phyloP scores from a whole-genome alignment of 2,888 invertebrate species.

The Amblyjoppa proteus region DNA sequence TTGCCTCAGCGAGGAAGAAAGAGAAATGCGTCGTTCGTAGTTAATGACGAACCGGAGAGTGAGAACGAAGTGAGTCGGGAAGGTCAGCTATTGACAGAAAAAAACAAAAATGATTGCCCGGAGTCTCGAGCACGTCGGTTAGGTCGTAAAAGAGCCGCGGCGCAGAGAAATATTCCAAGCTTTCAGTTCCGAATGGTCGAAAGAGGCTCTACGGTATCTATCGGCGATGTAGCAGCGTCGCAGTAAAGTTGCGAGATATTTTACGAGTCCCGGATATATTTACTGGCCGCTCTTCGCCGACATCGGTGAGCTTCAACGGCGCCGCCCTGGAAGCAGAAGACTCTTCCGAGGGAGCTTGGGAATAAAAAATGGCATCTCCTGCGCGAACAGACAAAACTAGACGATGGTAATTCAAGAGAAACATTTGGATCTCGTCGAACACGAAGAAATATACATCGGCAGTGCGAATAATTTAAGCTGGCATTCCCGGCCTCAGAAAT shows the following conservation, averaged over 20 bases:
- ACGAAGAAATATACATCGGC: neutral
- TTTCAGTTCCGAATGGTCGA: constrained; percentile 3
- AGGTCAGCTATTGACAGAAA: constrained; percentile 2
- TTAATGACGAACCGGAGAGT: constrained; percentile 29
- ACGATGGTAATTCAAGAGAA: constrained; percentile 19
- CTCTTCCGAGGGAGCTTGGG: constrained; percentile 1
- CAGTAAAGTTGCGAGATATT: constrained; percentile 46
- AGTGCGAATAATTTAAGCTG: neutral
- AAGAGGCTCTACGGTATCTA: constrained; percentile 34
- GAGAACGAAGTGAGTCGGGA: neutral
- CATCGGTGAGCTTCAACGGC: constrained; percentile 42
- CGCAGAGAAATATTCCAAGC: constrained; percentile 5
- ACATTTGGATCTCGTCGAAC: constrained; percentile 12
- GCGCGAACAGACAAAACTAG: constrained; percentile 9
- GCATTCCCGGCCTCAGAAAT: neutral
- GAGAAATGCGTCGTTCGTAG: constrained; percentile 12
- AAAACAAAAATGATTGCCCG: constrained; percentile 36
- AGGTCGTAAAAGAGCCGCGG: constrained; percentile 31
- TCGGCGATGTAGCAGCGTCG: constrained; percentile 22
- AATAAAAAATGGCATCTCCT: neutral
- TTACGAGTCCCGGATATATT: constrained; percentile 52
- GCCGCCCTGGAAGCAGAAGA: constrained; percentile 38
- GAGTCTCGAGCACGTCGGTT: constrained; percentile 14
- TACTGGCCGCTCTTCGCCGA: constrained; percentile 58
- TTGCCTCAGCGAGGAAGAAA: constrained; percentile 13